These are phyloP conservation scores for Propithecus coquereli DNA, from an alignment of 2,113 vertebrate species.

Conservation along the genomic window DNA sequence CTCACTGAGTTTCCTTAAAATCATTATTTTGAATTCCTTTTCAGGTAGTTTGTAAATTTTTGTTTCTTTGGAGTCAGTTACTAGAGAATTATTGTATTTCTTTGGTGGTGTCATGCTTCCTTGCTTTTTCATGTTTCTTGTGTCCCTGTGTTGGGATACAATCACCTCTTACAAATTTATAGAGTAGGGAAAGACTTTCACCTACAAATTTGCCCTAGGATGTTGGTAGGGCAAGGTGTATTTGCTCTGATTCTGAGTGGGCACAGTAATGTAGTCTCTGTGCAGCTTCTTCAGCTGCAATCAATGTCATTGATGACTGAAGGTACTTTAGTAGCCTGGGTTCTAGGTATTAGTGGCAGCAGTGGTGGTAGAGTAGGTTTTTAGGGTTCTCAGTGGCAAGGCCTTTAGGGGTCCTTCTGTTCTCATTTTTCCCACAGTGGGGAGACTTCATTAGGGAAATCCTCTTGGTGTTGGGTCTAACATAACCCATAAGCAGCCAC, in stretches of 20 bases:
- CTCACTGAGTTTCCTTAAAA: neutral
- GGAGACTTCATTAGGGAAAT: neutral
- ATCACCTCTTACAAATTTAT: neutral
- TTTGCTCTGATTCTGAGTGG: neutral
- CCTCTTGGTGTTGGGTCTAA: neutral
- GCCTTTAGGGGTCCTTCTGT: neutral
- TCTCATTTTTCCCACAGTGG: neutral
- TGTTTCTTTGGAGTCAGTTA: neutral
- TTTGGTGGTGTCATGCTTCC: neutral
- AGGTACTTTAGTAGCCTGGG: neutral
- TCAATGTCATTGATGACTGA: neutral
- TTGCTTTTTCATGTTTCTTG: neutral
- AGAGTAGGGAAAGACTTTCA: neutral
- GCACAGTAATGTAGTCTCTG: neutral
- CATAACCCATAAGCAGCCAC: neutral
- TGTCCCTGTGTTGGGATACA: neutral
- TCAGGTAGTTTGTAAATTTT: neutral
- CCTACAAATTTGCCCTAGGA: neutral
- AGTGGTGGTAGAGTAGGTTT: neutral
- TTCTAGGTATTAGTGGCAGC: neutral
- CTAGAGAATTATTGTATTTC: neutral
- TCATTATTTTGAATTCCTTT: neutral
- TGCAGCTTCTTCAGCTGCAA: neutral
- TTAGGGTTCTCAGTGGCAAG: neutral
- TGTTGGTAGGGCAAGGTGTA: neutral